Base-by-base conservation (phyloP, 2,888 invertebrate genomes). In the Taenaris catops region DNA sequence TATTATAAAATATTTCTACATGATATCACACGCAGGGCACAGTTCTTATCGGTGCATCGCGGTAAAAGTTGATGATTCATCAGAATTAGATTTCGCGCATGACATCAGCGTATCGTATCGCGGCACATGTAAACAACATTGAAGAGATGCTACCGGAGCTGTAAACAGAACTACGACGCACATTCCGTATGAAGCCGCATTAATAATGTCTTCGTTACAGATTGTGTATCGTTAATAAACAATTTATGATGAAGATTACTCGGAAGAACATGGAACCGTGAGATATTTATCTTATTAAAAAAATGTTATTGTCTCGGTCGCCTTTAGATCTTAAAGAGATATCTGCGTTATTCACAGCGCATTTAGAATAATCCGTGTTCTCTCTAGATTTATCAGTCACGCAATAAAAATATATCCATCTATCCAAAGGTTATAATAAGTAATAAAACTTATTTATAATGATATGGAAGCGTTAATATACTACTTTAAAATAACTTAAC, bases 61-160 rank as follows among this genome's bases (percentile, higher is more conserved):
- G 66, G 73, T 70, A 79, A 80, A 81, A 79, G 78, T 70, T 72
- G 63, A 63, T 83, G 83, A 84, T 71, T 83, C 83, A 81, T 73
- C 76, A 66, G 63, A 75, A 71, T 79, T 75, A 65, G 70, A 66
- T 70, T 72, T 72, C 58, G 60, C 62, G 48, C 55, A 70, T 84
- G 83, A 84, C 76, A 75, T 84, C 84, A 84, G 53, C 71, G 48
- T 48, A 63, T n/a, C n/a, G n/a, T n/a, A n/a, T n/a, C n/a, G n/a
- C 71, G 56, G 55, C 49, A 54, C 58, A 58, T 69, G 68, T 68
- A 69, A 71, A 75, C 66, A 69, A 19, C 8, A 19, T 3, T 14
- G 3, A 14, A 41, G 52, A 50, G 38, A 50, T 44, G 39, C 48
- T 52, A 48, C 47, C 47, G 24, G 31, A 28, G 35, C 23, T 43